Percentiles rank a stretch among this genome's conserved stretches.
phyloP scores from a whole-genome alignment of 2,113 vertebrate genomes.

The Rhabdomys dilectus region DNA sequence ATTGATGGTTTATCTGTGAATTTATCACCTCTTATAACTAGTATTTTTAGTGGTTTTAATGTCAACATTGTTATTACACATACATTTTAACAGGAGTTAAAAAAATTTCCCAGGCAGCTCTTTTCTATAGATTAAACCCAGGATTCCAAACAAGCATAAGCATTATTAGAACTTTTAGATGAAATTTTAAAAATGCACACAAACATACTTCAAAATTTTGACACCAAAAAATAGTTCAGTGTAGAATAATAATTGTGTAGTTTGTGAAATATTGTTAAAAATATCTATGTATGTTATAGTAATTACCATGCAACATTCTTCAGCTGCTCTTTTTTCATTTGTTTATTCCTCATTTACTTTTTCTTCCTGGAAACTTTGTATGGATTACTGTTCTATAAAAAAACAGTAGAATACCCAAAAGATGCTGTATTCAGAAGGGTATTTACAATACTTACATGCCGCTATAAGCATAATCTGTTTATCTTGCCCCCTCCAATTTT shows the following conservation, averaged over 20 bases:
- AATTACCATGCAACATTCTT: not conserved
- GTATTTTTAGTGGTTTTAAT: not conserved
- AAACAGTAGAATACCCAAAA: not conserved
- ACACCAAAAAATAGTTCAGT: not conserved
- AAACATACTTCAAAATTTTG: not conserved
- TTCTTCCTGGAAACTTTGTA: not conserved
- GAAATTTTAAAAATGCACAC: not conserved
- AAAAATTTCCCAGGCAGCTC: not conserved
- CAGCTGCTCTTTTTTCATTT: not conserved
- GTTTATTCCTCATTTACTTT: accelerated
- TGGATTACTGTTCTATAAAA: not conserved
- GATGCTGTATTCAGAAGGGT: not conserved
- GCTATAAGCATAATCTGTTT: not conserved
- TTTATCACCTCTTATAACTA: not conserved
- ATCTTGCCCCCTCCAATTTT: accelerated
- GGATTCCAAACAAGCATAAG: not conserved
- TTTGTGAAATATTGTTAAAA: not conserved
- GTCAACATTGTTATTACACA: not conserved
- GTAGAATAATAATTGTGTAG: not conserved
- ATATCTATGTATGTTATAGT: not conserved
- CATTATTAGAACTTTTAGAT: not conserved
- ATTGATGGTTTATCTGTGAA: not conserved
- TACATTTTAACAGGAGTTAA: not conserved
- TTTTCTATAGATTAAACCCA: too few species aligned
- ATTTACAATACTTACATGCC: not conserved